Percentiles rank a stretch among this genome's conserved stretches.
These are phyloP conservation scores for Cyprinodon diabolis DNA, from an alignment of 2,797 vertebrate species.

Conservation along the genomic window DNA sequence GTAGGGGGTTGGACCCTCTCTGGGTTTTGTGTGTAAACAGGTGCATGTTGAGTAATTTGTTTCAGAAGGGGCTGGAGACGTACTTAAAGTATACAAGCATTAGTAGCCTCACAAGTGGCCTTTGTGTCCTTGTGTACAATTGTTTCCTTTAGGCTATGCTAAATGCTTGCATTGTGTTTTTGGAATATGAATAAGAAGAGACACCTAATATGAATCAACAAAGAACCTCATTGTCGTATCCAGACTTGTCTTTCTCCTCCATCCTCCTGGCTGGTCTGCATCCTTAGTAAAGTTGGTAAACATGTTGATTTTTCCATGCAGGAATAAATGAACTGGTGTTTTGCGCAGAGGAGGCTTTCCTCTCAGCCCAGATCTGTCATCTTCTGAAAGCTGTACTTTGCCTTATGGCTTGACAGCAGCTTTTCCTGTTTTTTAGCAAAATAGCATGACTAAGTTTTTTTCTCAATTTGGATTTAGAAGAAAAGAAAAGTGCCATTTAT, in stretches of 20 bases:
- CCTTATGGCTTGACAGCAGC: slow-evolving; percentile 17
- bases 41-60: slow-evolving; percentile 40
- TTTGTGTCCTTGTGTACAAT: background rate
- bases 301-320: slow-evolving; percentile 68
- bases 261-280: slow-evolving; percentile 35
- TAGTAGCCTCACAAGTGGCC: slow-evolving; percentile 9
- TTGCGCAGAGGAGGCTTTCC: slow-evolving; percentile 31
- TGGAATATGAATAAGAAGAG: slow-evolving; percentile 34
- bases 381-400: slow-evolving; percentile 27
- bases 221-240: slow-evolving; percentile 45
- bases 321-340: slow-evolving; percentile 63
- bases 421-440: slow-evolving; percentile 14
- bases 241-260: slow-evolving; percentile 37
- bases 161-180: slow-evolving; percentile 19
- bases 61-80: slow-evolving; percentile 16
- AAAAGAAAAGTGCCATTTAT: background rate
- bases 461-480: slow-evolving; percentile 13
- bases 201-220: slow-evolving; percentile 22
- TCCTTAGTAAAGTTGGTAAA: slow-evolving; percentile 54
- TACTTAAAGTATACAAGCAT: slow-evolving; percentile 18
- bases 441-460: background rate
- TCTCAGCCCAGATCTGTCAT: slow-evolving; percentile 33
- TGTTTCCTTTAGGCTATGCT: background rate
- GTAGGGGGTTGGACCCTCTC: slow-evolving; percentile 19
- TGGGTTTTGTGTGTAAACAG: slow-evolving; percentile 38